These are phyloP conservation scores for Pogonognathellus flavescens DNA, from an alignment of 1,140 invertebrate genomes.

Conservation along the genomic window DNA sequence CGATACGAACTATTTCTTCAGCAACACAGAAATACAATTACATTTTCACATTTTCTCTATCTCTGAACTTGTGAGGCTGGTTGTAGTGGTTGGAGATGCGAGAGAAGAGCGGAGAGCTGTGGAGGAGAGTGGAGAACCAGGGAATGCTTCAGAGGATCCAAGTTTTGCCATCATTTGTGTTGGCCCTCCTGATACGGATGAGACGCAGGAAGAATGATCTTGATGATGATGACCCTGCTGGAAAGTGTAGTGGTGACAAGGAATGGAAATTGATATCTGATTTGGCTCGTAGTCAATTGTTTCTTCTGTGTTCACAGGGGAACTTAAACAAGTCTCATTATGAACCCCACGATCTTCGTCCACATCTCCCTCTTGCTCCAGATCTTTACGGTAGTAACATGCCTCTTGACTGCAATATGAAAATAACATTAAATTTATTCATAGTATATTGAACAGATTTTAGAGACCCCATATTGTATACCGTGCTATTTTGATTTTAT, in stretches of 20 bases:
- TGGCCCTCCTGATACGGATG: background rate
- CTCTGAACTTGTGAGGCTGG: background rate
- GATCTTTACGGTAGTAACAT: slow-evolving; percentile 46
- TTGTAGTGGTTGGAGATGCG: background rate
- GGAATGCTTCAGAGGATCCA: no score
- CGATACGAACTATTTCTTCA: background rate
- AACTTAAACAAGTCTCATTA: slow-evolving; percentile 51
- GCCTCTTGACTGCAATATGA: slow-evolving; percentile 2
- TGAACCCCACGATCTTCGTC: slow-evolving; percentile 31
- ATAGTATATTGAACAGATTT: background rate
- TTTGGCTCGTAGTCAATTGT: slow-evolving; percentile 36
- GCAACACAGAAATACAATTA: slow-evolving; percentile 43
- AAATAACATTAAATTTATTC: background rate
- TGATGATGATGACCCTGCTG: slow-evolving; percentile 22
- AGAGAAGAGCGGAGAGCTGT: no score
- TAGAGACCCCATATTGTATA: no score
- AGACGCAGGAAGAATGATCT: slow-evolving; percentile 34
- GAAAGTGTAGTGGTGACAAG: slow-evolving; percentile 31
- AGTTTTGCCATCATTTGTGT: background rate
- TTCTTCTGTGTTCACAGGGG: slow-evolving; percentile 28
- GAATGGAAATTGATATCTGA: slow-evolving; percentile 39
- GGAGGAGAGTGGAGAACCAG: no score
- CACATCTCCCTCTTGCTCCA: slow-evolving; percentile 32
- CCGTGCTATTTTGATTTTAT: no score
- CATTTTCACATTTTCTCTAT: slow-evolving; percentile 24